Percentiles rank a stretch among this genome's conserved stretches.
These are phyloP conservation scores for Lycaon pictus DNA, from an alignment of 2,113 vertebrate genomes.

Conservation along the genomic window DNA sequence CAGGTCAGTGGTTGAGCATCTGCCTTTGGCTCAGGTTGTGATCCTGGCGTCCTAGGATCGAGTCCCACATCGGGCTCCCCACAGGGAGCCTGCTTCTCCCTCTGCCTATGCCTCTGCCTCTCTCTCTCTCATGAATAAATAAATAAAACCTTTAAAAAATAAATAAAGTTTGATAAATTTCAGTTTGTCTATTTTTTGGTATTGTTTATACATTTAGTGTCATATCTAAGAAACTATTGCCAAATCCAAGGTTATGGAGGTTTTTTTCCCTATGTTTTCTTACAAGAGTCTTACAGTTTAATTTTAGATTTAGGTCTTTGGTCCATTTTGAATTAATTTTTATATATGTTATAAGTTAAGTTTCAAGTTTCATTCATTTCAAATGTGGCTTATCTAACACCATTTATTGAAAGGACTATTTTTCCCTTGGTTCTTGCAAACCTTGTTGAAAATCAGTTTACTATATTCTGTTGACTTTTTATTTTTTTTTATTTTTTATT, in stretches of 20 bases:
- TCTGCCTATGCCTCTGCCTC: too few relatives aligned
- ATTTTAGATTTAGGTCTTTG: not conserved
- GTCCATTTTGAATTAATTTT: not conserved
- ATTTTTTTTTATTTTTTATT: not conserved
- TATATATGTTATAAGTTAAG: not conserved
- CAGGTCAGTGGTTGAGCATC: too few relatives aligned
- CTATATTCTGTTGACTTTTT: not conserved
- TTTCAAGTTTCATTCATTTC: not conserved
- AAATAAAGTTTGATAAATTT: not conserved
- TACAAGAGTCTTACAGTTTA: not conserved
- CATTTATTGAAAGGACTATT: not conserved
- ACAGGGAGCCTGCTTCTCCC: too few relatives aligned
- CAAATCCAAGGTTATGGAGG: not conserved
- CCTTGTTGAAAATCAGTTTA: not conserved
- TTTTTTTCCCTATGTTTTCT: not conserved
- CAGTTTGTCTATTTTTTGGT: not conserved
- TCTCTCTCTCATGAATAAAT: too few relatives aligned
- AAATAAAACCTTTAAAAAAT: too few relatives aligned
- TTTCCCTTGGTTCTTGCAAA: not conserved
- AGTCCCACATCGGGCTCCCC: too few relatives aligned
- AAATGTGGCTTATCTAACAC: not conserved
- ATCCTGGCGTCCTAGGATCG: too few relatives aligned
- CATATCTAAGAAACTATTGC: not conserved
- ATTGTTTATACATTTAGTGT: not conserved
- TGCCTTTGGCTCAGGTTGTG: too few relatives aligned